Base-by-base conservation (phyloP, 2,888 invertebrate genomes). In the Muschampia plurimacula region DNA sequence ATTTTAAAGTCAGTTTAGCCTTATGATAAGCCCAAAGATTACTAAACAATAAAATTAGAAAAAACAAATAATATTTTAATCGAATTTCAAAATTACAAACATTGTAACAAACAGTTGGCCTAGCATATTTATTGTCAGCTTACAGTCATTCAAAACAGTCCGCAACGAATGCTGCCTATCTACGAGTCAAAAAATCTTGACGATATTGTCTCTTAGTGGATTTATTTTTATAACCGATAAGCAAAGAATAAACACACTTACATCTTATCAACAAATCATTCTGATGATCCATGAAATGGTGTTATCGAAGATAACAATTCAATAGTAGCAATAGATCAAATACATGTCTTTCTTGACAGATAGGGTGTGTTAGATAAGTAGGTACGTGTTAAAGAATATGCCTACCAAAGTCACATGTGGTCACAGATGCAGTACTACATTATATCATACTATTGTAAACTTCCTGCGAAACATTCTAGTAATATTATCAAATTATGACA, bases 271-370 rank as follows among this genome's bases (percentile, higher is more conserved):
- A 63, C 13, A 63, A 65, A 64, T 57, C 46, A 60, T 60, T 32
- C 39, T 64, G 55, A 66, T 49, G 12, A 12, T 62, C 39, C 65
- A 36, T 32, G 49, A 57, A 46, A 64, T 15, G 6, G 0, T 3
- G 32, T 67, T 72, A 72, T 72, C 72, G 10, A 28, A 6, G 52
- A 39, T 67, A 62, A 67, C 62, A 6, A 46, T 65, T 49, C 65
- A 46, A 72, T 72, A 66, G 36, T 46, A 66, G 22, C 39, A 32
- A 72, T 69, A 66, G 44, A 66, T 72, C 44, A 69, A 59, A 57
- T 68, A 13, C 39, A 65, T 63, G 60, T 57, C 44, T 57, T 69
- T 65, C 41, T 60, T 62, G 46, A 70, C 60, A 75, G 59, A 74
- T 75, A 75, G 73, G 62, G 64, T 60, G 22, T n/a, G 57, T 60